Evolutionary conservation across 2,888 invertebrate genomes (phyloP).

Genomic region (Scaptomyza reducta): DNA sequence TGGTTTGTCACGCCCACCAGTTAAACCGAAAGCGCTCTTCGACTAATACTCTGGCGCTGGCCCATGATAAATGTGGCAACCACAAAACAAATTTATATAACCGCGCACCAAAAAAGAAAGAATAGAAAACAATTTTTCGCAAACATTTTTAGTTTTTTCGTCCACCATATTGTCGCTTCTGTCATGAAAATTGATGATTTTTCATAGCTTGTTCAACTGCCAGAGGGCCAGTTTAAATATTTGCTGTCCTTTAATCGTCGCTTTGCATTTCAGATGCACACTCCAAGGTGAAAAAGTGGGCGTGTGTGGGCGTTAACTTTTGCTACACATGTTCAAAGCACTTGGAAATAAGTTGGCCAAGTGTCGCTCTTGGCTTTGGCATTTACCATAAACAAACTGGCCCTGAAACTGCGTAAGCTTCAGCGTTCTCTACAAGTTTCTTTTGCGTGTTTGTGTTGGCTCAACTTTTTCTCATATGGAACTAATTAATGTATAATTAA

Average conservation of each 20-base stretch:
- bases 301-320: background rate
- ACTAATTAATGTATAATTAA: constrained; percentile 35
- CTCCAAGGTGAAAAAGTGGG: constrained; percentile 48
- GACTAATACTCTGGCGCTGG: constrained; percentile 28
- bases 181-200: constrained; percentile 58
- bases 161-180: constrained; percentile 20
- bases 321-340: constrained; percentile 34
- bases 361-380: constrained; percentile 55
- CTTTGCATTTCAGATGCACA: constrained; percentile 31
- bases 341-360: constrained; percentile 47
- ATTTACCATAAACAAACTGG: constrained; percentile 44
- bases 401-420: constrained; percentile 40
- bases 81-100: constrained; percentile 55
- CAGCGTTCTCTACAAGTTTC: constrained; percentile 19
- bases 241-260: constrained; percentile 37
- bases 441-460: constrained; percentile 10
- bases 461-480: constrained; percentile 25
- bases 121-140: constrained; percentile 25
- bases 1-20: constrained; percentile 44
- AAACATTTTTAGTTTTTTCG: background rate
- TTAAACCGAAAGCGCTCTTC: constrained; percentile 43
- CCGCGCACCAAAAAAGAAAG: constrained; percentile 34
- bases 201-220: constrained; percentile 54
- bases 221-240: constrained; percentile 49
- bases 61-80: constrained; percentile 68